A percentile compares a stretch with the other conserved stretches of the same genome.
These are phyloP conservation scores for Sinohyriopsis cumingii DNA, from an alignment of 2,888 invertebrate species.

Conservation along the genomic window DNA sequence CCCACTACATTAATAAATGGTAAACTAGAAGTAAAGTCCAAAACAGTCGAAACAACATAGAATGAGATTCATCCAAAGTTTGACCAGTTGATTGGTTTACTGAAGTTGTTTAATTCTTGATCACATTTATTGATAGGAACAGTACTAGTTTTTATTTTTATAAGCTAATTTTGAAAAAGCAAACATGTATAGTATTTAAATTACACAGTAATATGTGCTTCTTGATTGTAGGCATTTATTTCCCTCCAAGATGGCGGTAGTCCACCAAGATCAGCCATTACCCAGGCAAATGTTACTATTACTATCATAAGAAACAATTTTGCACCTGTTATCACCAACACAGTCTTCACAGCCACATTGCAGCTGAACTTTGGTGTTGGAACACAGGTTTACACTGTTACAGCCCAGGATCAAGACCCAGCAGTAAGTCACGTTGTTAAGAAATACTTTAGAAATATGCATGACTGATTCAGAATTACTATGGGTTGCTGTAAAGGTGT, in stretches of 20 bases:
- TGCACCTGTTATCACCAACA: slow-evolving; percentile 44
- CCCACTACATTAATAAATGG: too few species aligned
- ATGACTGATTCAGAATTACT: too few species aligned
- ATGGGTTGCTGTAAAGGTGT: too few species aligned
- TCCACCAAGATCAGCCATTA: background rate
- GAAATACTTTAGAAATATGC: background rate
- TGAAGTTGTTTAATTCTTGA: too few species aligned
- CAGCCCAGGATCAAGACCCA: slow-evolving; percentile 47
- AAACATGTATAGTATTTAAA: background rate
- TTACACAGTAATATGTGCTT: background rate
- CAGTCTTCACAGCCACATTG: slow-evolving; percentile 35
- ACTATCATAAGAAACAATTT: slow-evolving; percentile 47
- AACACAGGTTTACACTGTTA: slow-evolving; percentile 30
- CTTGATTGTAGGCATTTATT: slow-evolving; percentile 16
- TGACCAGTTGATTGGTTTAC: too few species aligned
- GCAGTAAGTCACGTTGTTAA: slow-evolving; percentile 21
- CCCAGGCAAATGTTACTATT: slow-evolving; percentile 24
- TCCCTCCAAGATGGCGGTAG: slow-evolving; percentile 42
- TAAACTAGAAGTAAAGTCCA: too few species aligned
- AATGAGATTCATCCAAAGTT: too few species aligned
- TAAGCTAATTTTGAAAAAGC: too few species aligned
- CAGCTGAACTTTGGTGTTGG: slow-evolving; percentile 31
- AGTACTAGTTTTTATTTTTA: too few species aligned
- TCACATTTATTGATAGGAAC: too few species aligned
- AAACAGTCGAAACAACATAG: too few species aligned